These are phyloP conservation scores for Etheostoma nigrum DNA, from an alignment of 2,797 vertebrate genomes.

Conservation along the genomic window DNA sequence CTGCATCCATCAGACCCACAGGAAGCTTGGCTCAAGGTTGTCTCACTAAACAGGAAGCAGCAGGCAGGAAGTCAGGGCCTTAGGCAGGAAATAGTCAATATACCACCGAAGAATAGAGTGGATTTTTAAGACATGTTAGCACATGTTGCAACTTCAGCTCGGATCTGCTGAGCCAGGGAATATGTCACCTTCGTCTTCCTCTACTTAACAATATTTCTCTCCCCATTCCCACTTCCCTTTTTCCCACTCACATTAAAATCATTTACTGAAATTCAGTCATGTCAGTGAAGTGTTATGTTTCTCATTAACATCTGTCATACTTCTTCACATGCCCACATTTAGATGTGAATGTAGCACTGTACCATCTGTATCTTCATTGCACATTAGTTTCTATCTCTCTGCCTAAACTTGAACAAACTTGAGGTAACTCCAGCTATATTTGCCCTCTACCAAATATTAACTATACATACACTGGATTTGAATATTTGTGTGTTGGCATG, in stretches of 20 bases:
- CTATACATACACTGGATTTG: constrained; percentile 13
- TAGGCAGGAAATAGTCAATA: constrained; percentile 77
- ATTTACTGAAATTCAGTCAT: constrained; percentile 63
- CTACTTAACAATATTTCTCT: constrained; percentile 4
- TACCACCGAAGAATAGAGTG: constrained; percentile 77
- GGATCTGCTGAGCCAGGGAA: constrained; percentile 53
- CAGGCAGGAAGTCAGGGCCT: constrained; percentile 76
- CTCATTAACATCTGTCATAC: constrained; percentile 76
- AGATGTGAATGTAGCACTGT: constrained; percentile 65
- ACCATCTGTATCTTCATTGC: constrained; percentile 76
- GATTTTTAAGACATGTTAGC: constrained; percentile 64
- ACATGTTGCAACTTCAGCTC: constrained; percentile 45
- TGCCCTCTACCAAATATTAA: constrained; percentile 24
- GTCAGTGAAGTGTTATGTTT: constrained; percentile 74
- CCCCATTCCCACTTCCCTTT: background rate
- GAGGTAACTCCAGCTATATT: constrained; percentile 35
- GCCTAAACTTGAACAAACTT: constrained; percentile 55
- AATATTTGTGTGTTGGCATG: constrained; percentile 9
- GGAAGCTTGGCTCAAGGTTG: constrained; percentile 81
- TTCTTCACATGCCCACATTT: constrained; percentile 70
- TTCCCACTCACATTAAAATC: constrained; percentile 68
- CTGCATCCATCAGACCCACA: constrained; percentile 68
- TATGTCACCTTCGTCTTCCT: constrained; percentile 42
- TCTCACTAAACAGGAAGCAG: constrained; percentile 84
- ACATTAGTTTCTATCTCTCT: constrained; percentile 47